Conservation (phyloP, 2,113 vertebrate genomes). For the Columba janthina region DNA sequence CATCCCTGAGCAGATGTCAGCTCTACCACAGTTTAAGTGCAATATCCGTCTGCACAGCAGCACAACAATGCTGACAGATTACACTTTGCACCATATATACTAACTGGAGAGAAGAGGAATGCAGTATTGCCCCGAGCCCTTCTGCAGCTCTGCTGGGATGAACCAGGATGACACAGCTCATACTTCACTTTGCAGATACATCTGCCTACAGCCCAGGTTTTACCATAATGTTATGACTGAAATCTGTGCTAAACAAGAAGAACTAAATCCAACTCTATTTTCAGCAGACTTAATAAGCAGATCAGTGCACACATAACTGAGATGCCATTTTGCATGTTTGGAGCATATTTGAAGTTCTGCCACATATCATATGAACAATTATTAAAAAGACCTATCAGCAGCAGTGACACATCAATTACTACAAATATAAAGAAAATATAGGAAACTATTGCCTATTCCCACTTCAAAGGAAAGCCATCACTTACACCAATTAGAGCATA, state of each 20-base stretch:
- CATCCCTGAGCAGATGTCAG: background rate
- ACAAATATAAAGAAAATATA: background rate
- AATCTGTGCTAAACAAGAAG: background rate
- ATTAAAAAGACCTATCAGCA: background rate
- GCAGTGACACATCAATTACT: background rate
- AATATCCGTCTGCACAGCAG: background rate
- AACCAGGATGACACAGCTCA: background rate
- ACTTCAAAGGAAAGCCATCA: background rate
- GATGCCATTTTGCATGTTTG: background rate
- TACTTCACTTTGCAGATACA: background rate
- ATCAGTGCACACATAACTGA: background rate
- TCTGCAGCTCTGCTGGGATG: background rate
- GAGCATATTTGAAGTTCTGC: background rate
- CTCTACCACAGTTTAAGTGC: background rate
- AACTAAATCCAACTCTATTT: background rate
- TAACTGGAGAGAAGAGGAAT: fast-evolving
- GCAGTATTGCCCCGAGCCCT: background rate
- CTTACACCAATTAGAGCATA: background rate
- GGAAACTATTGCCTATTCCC: background rate
- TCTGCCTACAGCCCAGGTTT: background rate
- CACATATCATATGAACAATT: background rate
- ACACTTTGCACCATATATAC: fast-evolving
- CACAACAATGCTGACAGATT: fast-evolving
- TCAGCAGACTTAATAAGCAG: background rate
- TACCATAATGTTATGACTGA: fast-evolving